Conservation (phyloP, 1,140 invertebrate species). For the Caenorhabditis tropicalis region DNA sequence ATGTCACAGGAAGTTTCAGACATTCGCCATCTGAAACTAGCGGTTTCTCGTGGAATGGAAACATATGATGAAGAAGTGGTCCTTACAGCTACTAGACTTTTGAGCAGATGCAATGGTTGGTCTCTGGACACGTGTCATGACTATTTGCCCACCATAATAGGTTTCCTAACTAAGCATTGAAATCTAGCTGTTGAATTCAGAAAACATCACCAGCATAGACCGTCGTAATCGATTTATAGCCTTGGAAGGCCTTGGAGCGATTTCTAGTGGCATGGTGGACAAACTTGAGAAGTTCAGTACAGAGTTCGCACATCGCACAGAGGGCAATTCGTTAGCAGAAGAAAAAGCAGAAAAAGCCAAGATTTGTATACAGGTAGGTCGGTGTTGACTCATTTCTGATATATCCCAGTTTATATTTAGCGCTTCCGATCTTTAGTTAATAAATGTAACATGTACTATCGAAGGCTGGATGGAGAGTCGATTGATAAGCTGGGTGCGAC, state of each 20-base stretch:
- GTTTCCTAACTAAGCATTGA: too few relatives aligned
- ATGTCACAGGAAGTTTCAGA: not conserved
- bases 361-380: not conserved
- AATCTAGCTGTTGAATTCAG: too few relatives aligned
- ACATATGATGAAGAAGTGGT: slow-evolving; percentile 1
- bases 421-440: not conserved
- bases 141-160: not conserved
- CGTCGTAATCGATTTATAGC: not conserved
- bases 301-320: not conserved
- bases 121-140: slow-evolving; percentile 17
- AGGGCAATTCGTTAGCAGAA: not conserved
- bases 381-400: not conserved
- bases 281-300: not conserved
- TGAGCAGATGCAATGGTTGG: not conserved
- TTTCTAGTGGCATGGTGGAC: not conserved
- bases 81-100: not conserved
- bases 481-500: not conserved
- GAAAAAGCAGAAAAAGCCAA: not conserved
- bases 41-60: not conserved
- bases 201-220: not conserved
- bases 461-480: not conserved
- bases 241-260: slow-evolving; percentile 4
- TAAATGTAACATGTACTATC: slow-evolving; percentile 16
- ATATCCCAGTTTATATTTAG: not conserved
- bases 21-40: not conserved